These are phyloP conservation scores for Orchesella cincta DNA, from an alignment of 1,140 invertebrate species.

Conservation along the genomic window DNA sequence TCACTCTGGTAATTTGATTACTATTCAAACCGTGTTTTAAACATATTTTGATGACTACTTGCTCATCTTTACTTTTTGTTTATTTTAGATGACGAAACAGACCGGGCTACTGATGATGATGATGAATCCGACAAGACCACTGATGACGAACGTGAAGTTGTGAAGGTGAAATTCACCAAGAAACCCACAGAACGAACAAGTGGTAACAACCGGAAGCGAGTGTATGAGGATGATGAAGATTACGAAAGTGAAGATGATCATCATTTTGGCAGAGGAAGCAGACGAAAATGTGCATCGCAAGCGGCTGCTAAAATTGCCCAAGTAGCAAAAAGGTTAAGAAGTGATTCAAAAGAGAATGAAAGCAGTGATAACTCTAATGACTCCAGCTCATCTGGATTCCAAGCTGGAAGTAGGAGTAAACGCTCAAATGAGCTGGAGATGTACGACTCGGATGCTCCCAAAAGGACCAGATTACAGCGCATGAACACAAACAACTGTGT, in stretches of 20 bases:
- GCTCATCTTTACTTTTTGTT: not conserved
- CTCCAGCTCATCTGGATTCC: constrained; percentile 17
- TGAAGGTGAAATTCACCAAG: constrained; percentile 27
- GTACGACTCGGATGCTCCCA: constrained; percentile 31
- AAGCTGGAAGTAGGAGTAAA: constrained; percentile 28
- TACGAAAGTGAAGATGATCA: constrained; percentile 44
- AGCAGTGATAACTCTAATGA: constrained; percentile 46
- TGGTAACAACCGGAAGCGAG: not conserved
- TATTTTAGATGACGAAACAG: not conserved
- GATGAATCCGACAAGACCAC: not conserved
- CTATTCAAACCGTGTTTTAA: not conserved
- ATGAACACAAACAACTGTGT: constrained; percentile 45
- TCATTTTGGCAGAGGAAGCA: constrained; percentile 47
- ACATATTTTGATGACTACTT: not conserved
- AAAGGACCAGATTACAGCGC: constrained; percentile 46
- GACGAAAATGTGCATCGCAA: constrained; percentile 54
- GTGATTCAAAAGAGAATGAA: constrained; percentile 54
- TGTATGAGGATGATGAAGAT: constrained; percentile 39
- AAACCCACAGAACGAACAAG: too few species aligned
- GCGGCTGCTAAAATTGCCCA: constrained; percentile 56
- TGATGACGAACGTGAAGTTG: constrained; percentile 2
- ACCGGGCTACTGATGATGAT: not conserved
- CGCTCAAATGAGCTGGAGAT: constrained; percentile 33
- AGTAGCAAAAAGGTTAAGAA: constrained; percentile 57
- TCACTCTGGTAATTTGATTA: not conserved